A percentile compares a stretch with the other conserved stretches of the same genome.
These are phyloP conservation scores for Eptesicus fuscus DNA, from an alignment of 2,113 vertebrate genomes.

Conservation along the genomic window DNA sequence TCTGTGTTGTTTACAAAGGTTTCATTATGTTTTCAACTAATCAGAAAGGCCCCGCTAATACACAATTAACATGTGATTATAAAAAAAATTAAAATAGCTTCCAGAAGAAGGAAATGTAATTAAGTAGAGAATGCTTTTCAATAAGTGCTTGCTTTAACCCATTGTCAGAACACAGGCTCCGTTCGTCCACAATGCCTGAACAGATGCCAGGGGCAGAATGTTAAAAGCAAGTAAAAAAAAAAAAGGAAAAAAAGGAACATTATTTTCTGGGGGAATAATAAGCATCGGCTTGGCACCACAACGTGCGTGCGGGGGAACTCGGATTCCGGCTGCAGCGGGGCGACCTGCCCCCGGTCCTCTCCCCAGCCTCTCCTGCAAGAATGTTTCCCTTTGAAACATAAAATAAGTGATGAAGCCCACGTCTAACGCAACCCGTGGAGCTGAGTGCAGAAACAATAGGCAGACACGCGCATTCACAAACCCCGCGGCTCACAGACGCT, in stretches of 20 bases:
- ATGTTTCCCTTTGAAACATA: slow-evolving; percentile 55
- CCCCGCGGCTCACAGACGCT: neutral
- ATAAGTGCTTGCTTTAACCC: slow-evolving; percentile 85
- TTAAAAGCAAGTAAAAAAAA: slow-evolving; percentile 81
- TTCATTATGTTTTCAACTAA: slow-evolving; percentile 91
- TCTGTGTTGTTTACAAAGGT: slow-evolving; percentile 88
- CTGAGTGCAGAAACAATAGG: neutral
- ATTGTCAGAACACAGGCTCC: slow-evolving; percentile 82
- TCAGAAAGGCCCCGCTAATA: slow-evolving; percentile 88
- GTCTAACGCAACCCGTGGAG: neutral
- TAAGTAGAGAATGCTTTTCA: slow-evolving; percentile 88
- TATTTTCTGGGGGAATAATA: slow-evolving; percentile 83
- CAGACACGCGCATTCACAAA: neutral
- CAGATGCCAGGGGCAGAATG: slow-evolving; percentile 88
- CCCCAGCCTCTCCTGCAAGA: slow-evolving; percentile 47
- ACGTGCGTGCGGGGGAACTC: slow-evolving; percentile 62
- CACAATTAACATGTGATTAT: slow-evolving; percentile 90
- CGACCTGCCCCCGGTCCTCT: slow-evolving; percentile 67
- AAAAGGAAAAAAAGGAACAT: slow-evolving; percentile 66
- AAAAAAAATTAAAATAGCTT: slow-evolving; percentile 87
- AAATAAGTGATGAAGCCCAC: slow-evolving; percentile 56
- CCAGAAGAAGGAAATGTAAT: slow-evolving; percentile 90
- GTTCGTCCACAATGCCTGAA: slow-evolving; percentile 83
- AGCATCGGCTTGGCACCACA: slow-evolving; percentile 64
- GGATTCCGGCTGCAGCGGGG: slow-evolving; percentile 73